phyloP scores from a whole-genome alignment of 1,140 invertebrate genomes.

The Trichonephila clavipes region DNA sequence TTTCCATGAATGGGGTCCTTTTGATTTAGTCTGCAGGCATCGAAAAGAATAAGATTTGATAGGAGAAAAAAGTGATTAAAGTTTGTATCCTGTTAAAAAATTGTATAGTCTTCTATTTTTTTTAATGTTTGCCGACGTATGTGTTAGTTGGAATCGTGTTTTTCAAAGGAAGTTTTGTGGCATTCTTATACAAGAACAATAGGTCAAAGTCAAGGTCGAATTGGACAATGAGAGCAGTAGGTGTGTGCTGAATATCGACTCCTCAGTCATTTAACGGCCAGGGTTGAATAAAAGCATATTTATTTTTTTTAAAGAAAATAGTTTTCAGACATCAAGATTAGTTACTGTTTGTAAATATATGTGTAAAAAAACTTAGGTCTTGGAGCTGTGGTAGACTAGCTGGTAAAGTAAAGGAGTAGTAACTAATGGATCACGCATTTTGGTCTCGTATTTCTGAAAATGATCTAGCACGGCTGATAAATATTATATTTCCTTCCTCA shows the following conservation, averaged over 20 bases:
- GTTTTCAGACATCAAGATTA: neutral
- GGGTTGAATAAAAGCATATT: neutral
- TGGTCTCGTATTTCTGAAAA: no score
- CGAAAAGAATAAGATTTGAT: neutral
- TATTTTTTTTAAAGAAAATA: neutral
- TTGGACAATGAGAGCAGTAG: neutral
- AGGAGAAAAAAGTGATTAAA: neutral
- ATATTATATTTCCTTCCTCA: no score
- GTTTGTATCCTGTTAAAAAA: slow-evolving; percentile 20
- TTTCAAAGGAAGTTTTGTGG: neutral
- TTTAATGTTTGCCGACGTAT: neutral
- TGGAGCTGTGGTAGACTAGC: no score
- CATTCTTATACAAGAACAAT: neutral
- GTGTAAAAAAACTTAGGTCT: no score
- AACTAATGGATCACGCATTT: no score
- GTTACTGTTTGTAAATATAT: neutral
- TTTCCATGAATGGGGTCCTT: neutral
- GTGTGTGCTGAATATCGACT: no score
- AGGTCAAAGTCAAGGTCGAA: neutral
- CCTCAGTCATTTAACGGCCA: neutral
- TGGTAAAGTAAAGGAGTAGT: no score
- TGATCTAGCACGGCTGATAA: no score
- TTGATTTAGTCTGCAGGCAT: neutral
- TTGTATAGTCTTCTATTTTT: neutral
- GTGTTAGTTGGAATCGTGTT: neutral